Evolutionary conservation across 2,113 vertebrate genomes (phyloP).

Genomic region (Apteryx mantelli): DNA sequence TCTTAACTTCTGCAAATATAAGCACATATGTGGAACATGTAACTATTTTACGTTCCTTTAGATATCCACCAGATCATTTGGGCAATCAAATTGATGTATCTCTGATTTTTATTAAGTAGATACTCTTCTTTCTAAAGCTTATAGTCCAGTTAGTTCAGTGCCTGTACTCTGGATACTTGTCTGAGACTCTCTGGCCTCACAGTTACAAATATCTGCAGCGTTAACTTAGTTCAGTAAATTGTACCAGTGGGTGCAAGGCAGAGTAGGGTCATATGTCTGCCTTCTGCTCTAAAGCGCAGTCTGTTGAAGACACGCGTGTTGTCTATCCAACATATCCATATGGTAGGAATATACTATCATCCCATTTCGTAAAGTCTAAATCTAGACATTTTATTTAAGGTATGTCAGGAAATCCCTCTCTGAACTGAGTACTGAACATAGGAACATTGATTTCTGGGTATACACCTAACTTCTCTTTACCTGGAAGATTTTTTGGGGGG

Average conservation of each 20-base stretch:
- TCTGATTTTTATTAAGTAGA: neutral
- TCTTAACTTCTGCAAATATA: neutral
- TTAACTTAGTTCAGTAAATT: neutral
- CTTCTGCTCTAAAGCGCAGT: neutral
- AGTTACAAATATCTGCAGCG: neutral
- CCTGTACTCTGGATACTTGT: neutral
- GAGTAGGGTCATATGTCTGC: neutral
- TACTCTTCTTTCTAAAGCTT: neutral
- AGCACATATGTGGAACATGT: neutral
- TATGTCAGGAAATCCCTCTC: no score
- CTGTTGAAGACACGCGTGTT: accelerated
- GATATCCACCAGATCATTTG: neutral
- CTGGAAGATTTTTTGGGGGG: neutral
- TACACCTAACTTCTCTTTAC: no score
- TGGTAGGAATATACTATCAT: neutral
- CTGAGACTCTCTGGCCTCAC: neutral
- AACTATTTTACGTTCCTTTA: neutral
- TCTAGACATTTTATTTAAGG: no score
- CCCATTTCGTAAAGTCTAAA: no score
- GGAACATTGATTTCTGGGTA: neutral
- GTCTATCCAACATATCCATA: accelerated
- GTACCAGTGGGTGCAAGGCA: neutral
- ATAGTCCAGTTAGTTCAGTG: neutral
- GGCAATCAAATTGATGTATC: neutral
- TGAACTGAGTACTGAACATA: neutral